phyloP scores from a whole-genome alignment of 2,113 vertebrate species.

The Bos taurus region DNA sequence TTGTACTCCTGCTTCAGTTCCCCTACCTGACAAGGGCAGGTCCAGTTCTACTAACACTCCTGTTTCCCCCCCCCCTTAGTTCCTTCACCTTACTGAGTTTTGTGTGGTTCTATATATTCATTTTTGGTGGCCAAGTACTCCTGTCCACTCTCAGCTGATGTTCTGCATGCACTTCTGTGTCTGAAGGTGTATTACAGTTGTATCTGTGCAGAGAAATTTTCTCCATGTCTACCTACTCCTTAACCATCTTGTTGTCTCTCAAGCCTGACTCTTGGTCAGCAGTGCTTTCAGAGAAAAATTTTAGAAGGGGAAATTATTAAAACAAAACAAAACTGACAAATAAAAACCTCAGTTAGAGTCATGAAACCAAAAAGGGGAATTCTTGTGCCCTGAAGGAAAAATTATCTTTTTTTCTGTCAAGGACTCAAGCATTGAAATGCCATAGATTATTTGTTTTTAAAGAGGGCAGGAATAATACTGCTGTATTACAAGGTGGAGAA shows the following conservation, averaged over 20 bases:
- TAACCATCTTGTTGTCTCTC: background rate
- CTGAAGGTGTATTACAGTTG: background rate
- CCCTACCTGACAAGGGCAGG: background rate
- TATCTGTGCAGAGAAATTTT: background rate
- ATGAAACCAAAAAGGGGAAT: background rate
- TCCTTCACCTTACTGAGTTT: background rate
- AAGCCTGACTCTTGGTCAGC: background rate
- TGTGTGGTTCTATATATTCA: background rate
- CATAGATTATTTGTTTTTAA: background rate
- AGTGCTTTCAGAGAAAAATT: background rate
- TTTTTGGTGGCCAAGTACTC: background rate
- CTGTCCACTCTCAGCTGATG: background rate
- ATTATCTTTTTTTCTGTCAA: background rate
- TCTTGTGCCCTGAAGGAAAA: background rate
- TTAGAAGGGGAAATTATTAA: background rate
- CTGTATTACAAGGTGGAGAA: background rate
- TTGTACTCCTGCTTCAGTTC: background rate
- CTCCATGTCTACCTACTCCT: background rate
- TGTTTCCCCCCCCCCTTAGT: rapidly evolving
- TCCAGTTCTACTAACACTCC: background rate
- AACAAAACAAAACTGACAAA: background rate
- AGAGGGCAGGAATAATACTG: background rate
- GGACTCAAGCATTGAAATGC: background rate
- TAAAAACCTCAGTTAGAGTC: background rate
- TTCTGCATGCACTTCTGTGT: background rate